Evolutionary conservation across 30 jellyfish, hydroid and myxozoan species (phyloP).

Genomic region (Aurelia sp.): DNA sequence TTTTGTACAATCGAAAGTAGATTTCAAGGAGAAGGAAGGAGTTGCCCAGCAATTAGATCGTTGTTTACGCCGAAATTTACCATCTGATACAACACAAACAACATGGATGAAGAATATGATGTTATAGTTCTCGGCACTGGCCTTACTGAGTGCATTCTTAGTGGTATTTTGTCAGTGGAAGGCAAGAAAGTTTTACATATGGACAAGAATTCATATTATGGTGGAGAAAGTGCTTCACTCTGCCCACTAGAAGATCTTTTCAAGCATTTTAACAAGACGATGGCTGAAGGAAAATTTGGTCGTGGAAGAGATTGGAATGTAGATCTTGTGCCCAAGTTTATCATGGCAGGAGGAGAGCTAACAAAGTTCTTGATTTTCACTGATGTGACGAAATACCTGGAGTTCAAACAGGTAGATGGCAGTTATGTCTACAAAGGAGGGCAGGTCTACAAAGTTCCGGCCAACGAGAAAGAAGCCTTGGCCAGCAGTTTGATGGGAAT

Average conservation of each 20-base stretch:
- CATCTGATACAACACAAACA: not conserved
- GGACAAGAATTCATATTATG: constrained; percentile 99
- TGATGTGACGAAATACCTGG: constrained; percentile 97
- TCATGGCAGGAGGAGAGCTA: constrained; percentile 98
- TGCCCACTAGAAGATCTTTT: constrained; percentile 91
- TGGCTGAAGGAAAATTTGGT: constrained; percentile 90
- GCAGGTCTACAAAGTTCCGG: constrained; percentile 98
- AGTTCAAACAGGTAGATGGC: constrained; percentile 97
- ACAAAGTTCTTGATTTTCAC: constrained; percentile 88
- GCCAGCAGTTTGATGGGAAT: constrained; percentile 98
- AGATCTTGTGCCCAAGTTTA: constrained; percentile 94
- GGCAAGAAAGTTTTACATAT: constrained; percentile 98
- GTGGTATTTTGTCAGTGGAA: constrained; percentile 97
- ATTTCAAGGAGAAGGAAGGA: too few species aligned
- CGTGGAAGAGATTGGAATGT: constrained; percentile 99
- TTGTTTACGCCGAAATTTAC: too few species aligned
- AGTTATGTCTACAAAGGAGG: constrained; percentile 96
- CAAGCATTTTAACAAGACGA: constrained; percentile 79
- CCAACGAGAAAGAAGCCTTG: constrained; percentile 95
- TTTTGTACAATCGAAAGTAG: too few species aligned
- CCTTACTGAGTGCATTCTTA: constrained; percentile 95
- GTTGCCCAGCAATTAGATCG: too few species aligned
- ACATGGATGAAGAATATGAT: constrained; percentile 99
- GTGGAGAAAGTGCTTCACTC: constrained; percentile 99
- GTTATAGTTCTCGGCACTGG: constrained; percentile 98